A percentile compares a stretch with the other conserved stretches of the same genome.
Conservation (phyloP, 2,113 vertebrate species). For the Notothenia coriiceps region DNA sequence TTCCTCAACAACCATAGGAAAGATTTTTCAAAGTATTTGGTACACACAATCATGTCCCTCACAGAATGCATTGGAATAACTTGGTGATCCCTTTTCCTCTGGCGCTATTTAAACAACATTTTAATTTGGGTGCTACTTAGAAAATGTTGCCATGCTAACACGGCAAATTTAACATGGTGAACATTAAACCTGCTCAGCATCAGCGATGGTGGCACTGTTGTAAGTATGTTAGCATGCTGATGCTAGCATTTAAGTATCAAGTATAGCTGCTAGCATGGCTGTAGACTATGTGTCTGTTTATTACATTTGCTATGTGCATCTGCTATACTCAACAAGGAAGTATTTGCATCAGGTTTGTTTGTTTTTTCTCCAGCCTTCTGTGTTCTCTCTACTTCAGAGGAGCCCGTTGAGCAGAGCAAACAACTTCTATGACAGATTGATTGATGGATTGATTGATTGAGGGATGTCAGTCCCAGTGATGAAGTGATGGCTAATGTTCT, state of each 20-base stretch:
- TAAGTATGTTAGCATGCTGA: background rate
- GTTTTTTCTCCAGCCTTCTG: background rate
- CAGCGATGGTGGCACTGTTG: no score
- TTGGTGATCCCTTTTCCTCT: background rate
- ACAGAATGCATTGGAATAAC: background rate
- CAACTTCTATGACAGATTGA: constrained; percentile 44
- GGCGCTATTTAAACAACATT: background rate
- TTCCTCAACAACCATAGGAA: background rate
- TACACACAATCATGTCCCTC: background rate
- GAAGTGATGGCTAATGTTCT: constrained; percentile 62
- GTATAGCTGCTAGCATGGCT: background rate
- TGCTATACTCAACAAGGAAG: background rate
- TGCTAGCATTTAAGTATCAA: background rate
- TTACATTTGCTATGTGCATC: background rate
- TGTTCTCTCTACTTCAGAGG: constrained; percentile 61
- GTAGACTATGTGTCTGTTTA: no score
- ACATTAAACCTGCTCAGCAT: background rate
- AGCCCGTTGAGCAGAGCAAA: constrained; percentile 46
- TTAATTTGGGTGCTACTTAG: background rate
- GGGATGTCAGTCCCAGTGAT: constrained; percentile 56
- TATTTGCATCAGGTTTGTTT: background rate
- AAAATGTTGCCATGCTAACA: background rate
- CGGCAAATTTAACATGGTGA: background rate
- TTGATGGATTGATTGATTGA: constrained; percentile 63
- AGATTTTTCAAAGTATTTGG: background rate